A percentile compares a stretch with the other conserved stretches of the same genome.
These are phyloP conservation scores for Periplaneta americana DNA, from an alignment of 1,140 invertebrate genomes.

Conservation along the genomic window DNA sequence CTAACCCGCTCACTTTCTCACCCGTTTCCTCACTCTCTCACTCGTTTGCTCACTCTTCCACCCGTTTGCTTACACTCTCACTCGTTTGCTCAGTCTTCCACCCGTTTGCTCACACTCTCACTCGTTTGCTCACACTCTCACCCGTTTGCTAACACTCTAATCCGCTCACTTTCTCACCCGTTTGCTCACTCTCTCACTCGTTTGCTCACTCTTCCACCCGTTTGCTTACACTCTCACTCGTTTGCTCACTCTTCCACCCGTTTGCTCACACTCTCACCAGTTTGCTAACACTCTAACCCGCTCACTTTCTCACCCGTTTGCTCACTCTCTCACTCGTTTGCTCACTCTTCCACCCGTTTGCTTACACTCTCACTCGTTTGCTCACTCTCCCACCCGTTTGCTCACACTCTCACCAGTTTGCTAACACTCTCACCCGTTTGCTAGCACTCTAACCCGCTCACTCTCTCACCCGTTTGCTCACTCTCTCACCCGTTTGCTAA, in stretches of 20 bases:
- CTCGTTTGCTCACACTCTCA: neutral
- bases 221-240: neutral
- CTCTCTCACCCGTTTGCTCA: no score
- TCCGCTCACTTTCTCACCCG: neutral
- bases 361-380: neutral
- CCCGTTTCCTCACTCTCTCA: no score
- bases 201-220: neutral
- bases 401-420: neutral
- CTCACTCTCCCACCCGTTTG: neutral
- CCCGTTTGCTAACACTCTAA: neutral
- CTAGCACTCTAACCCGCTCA: neutral
- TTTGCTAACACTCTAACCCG: neutral
- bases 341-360: neutral
- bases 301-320: neutral
- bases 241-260: neutral
- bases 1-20: no score
- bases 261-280: neutral
- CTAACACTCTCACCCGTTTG: neutral
- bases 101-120: no score
- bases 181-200: neutral
- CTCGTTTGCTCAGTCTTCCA: neutral
- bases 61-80: neutral
- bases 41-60: no score
- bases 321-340: neutral
- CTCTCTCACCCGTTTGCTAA: no score